Base-by-base conservation (phyloP, 2,113 vertebrate species). In the Solea solea region DNA sequence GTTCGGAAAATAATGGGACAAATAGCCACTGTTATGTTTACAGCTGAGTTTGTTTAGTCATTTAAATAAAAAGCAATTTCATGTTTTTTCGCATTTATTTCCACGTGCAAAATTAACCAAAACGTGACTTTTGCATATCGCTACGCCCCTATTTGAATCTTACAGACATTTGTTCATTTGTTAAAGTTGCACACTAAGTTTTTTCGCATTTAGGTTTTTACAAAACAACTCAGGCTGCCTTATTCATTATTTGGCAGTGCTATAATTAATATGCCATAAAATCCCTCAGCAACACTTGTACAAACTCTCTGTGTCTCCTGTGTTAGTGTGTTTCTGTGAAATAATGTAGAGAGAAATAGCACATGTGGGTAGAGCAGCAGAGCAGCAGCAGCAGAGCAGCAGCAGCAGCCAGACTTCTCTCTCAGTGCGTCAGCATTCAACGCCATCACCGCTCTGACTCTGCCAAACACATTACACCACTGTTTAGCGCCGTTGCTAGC, bases 381-480 rank as follows among this genome's bases (percentile, higher is more conserved):
- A 21, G 66, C 56, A 15, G 55, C 55, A 60, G 65, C 57, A 56
- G 80, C 72, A 45, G 44, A 57, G 54, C 70, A 65, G 62, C 10
- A 58, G 59, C 79, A 60, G 65, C 57, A 56, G 80, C 72, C 70
- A 78, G 69, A 34, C 60, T 55, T 84, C 78, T 48, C 61, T 82
- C 73, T 81, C 68, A 74, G 81, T 87, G 84, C 80, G 79, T 91
- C 86, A 89, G 72, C 72, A 88, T 54, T 72, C 70, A 52, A 80
- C 69, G 40, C 64, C 68, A 84, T 82, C 76, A 8, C 74, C 58
- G 50, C 46, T 65, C 41, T 0, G 5, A 48, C 65, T 64, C 69
- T 88, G 89, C 87, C 87, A 90, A 81, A 88, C 50, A 14, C 74
- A 90, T 91, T 88, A 88, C 87, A 78, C 59, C 78, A 78, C 60